Evolutionary conservation across 2,113 vertebrate species (phyloP).

Genomic region (Scalopus aquaticus): DNA sequence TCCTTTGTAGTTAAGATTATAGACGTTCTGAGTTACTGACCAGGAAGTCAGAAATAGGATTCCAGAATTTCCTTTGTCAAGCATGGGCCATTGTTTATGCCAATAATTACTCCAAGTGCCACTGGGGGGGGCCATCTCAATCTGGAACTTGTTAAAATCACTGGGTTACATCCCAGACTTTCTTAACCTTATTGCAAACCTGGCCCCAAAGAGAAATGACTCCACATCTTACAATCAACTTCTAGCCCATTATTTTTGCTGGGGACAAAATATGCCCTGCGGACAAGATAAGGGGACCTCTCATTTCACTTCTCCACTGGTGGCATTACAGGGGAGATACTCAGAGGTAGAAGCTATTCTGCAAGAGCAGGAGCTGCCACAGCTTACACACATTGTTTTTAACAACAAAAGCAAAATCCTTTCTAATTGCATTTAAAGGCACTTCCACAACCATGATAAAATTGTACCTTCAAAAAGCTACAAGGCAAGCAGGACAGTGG

Average conservation of each 20-base stretch:
- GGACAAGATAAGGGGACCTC: not conserved
- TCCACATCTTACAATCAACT: not conserved
- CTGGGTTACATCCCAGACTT: not conserved
- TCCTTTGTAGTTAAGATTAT: not conserved
- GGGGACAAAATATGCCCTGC: not conserved
- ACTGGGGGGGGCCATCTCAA: not conserved
- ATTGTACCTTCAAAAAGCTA: not conserved
- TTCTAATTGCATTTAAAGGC: not conserved
- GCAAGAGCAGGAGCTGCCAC: not conserved
- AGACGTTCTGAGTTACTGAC: not conserved
- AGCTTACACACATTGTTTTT: not conserved
- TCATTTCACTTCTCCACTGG: not conserved
- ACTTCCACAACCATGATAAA: not conserved
- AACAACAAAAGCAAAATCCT: too few relatives aligned
- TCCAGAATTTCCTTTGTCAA: constrained; percentile 1
- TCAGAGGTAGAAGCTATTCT: not conserved
- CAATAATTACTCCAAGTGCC: not conserved
- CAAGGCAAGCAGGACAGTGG: not conserved
- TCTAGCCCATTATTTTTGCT: not conserved
- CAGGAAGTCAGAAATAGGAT: not conserved
- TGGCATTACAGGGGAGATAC: not conserved
- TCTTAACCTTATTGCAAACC: not conserved
- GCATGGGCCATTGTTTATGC: not conserved
- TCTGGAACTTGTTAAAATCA: not conserved
- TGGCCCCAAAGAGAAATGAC: not conserved